Evolutionary conservation across 37 sponge, comb jelly and placozoan genomes (phyloP).

Genomic region (Corticium candelabrum): DNA sequence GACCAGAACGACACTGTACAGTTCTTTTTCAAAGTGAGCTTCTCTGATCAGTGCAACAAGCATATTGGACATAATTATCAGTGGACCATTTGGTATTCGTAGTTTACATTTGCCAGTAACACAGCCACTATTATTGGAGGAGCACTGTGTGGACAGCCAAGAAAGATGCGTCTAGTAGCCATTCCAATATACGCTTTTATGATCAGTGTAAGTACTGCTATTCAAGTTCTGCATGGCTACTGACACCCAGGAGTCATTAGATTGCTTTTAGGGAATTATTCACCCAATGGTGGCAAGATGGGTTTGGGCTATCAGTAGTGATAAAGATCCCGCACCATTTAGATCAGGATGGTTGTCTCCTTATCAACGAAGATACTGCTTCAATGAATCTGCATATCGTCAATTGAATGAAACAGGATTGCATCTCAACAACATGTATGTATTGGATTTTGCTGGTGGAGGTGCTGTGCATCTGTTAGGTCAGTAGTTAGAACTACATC

Average conservation of each 20-base stretch:
- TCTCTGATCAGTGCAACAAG: too few relatives aligned
- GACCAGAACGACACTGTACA: slow-evolving; percentile 47
- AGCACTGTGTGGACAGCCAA: slow-evolving; percentile 42
- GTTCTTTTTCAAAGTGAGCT: slow-evolving; percentile 27
- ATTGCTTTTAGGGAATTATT: slow-evolving; percentile 20
- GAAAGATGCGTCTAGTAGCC: slow-evolving; percentile 60
- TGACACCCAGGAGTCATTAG: too few relatives aligned
- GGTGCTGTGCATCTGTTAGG: slow-evolving; percentile 87
- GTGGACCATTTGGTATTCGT: background rate
- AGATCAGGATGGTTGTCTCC: background rate
- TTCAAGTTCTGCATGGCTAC: too few relatives aligned
- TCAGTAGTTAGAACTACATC: background rate
- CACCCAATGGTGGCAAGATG: slow-evolving; percentile 23
- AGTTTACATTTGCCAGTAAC: slow-evolving; percentile 92
- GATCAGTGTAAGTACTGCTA: slow-evolving; percentile 56
- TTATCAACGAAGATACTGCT: background rate
- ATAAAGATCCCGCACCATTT: background rate
- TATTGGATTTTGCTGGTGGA: slow-evolving; percentile 86
- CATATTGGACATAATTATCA: too few relatives aligned
- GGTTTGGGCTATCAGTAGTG: slow-evolving; percentile 20
- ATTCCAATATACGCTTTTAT: slow-evolving; percentile 76
- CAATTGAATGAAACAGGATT: background rate
- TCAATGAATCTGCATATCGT: background rate
- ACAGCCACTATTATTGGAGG: slow-evolving; percentile 86
- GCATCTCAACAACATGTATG: slow-evolving; percentile 30